These are phyloP conservation scores for Rhagophthalmus giganteus DNA, from an alignment of 2,888 invertebrate species.

Conservation along the genomic window DNA sequence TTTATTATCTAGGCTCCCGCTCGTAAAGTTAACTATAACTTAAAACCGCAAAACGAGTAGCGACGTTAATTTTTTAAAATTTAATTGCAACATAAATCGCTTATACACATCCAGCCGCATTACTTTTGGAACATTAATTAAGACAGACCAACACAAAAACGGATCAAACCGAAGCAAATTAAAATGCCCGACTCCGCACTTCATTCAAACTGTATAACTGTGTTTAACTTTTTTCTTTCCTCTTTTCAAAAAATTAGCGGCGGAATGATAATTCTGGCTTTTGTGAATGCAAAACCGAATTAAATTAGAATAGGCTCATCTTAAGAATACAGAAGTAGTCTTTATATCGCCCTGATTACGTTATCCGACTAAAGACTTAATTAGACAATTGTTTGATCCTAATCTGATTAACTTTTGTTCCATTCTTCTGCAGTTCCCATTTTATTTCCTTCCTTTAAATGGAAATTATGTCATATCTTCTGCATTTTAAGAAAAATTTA, in stretches of 20 bases:
- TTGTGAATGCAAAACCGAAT: conserved; percentile 37
- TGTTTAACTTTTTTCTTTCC: conserved; percentile 15
- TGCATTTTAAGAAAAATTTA: conserved; percentile 42
- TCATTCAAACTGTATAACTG: conserved; percentile 18
- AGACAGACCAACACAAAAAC: conserved; percentile 17
- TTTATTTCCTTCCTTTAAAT: conserved; percentile 25
- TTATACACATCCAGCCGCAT: conserved; percentile 11
- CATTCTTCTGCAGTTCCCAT: conserved; percentile 41
- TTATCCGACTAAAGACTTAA: conserved; percentile 46
- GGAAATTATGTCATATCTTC: conserved; percentile 30
- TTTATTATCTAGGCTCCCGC: conserved; percentile 13
- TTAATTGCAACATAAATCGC: conserved; percentile 28
- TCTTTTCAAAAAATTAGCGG: conserved; percentile 21
- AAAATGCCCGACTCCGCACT: conserved; percentile 19
- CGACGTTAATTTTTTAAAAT: conserved; percentile 28
- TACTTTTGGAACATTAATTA: conserved; percentile 18
- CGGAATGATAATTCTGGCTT: conserved; percentile 35
- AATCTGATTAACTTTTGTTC: conserved; percentile 50
- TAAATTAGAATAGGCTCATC: conserved; percentile 34
- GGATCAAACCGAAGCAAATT: conserved; percentile 21
- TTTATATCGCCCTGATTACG: conserved; percentile 40
- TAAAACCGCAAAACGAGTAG: conserved; percentile 24
- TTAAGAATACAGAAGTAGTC: conserved; percentile 37
- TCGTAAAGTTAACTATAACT: conserved; percentile 21
- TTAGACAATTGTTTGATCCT: conserved; percentile 53